These are phyloP conservation scores for Luscinia luscinia DNA, from an alignment of 2,797 vertebrate species.

Conservation along the genomic window DNA sequence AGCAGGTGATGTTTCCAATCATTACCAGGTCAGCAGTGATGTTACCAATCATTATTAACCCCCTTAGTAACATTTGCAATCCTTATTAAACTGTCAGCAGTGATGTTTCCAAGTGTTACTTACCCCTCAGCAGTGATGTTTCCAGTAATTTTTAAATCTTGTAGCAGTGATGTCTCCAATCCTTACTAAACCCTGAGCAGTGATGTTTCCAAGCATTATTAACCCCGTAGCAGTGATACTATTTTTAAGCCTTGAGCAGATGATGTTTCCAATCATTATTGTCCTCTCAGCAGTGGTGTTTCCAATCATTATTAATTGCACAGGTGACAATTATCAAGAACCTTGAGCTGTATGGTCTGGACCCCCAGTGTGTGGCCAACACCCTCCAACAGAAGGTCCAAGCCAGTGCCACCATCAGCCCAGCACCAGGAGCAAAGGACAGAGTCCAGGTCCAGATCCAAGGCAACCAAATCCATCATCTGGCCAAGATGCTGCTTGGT, in stretches of 20 bases:
- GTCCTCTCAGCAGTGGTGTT: background rate
- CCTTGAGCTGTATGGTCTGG: conserved; percentile 90
- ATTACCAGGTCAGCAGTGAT: too few species aligned
- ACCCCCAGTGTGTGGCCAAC: conserved; percentile 84
- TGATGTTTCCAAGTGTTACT: background rate
- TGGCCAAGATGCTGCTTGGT: conserved; percentile 89
- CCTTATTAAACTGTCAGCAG: background rate
- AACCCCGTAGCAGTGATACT: background rate
- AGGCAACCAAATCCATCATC: conserved; percentile 92
- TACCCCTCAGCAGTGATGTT: background rate
- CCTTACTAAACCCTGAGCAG: too few species aligned
- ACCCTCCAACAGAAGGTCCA: conserved; percentile 89
- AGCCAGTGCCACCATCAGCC: conserved; percentile 87
- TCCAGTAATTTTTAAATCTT: too few species aligned
- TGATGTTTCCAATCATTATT: background rate
- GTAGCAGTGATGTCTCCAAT: background rate
- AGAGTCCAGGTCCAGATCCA: conserved; percentile 92
- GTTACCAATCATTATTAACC: too few species aligned
- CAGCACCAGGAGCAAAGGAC: conserved; percentile 86
- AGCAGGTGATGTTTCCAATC: too few species aligned
- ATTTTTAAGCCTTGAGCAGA: background rate
- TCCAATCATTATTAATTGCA: background rate
- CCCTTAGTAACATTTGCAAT: too few species aligned
- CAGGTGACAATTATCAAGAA: conserved; percentile 95
- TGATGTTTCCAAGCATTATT: background rate